phyloP scores from a whole-genome alignment of 2,113 vertebrate species.

The Pyrgilauda ruficollis region DNA sequence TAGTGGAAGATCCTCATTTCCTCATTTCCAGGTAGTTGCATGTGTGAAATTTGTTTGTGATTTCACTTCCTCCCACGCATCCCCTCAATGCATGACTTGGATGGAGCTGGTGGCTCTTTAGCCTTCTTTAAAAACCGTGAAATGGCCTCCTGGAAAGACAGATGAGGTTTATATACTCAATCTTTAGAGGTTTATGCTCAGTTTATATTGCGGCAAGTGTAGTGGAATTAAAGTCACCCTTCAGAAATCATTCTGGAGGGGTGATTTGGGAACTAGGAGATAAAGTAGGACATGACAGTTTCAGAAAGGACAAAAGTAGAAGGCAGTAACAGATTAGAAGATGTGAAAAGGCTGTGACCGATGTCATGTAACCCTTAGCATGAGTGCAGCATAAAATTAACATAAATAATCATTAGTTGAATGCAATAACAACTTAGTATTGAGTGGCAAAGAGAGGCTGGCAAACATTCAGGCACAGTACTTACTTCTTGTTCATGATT shows the following conservation, averaged over 20 bases:
- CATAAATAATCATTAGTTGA: neutral
- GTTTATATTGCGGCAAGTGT: neutral
- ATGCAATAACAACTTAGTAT: neutral
- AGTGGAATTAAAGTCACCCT: neutral
- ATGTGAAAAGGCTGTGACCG: neutral
- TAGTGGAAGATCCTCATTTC: neutral
- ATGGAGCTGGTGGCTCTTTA: neutral
- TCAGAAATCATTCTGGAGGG: neutral
- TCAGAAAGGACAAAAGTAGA: neutral
- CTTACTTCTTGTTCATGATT: constrained; percentile 40
- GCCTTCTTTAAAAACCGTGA: neutral
- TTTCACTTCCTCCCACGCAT: neutral
- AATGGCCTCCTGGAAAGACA: neutral
- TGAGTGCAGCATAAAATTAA: neutral
- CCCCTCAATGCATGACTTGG: neutral
- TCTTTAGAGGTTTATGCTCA: neutral
- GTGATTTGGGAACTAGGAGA: neutral
- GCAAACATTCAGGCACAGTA: neutral
- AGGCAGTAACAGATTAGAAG: neutral
- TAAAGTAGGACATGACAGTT: neutral
- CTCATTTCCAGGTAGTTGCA: too few relatives aligned
- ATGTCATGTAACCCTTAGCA: neutral
- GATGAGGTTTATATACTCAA: neutral
- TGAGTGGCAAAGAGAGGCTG: neutral
- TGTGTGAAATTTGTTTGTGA: neutral